These are phyloP conservation scores for Gambusia holbrooki DNA, from an alignment of 2,113 vertebrate genomes.

Conservation along the genomic window DNA sequence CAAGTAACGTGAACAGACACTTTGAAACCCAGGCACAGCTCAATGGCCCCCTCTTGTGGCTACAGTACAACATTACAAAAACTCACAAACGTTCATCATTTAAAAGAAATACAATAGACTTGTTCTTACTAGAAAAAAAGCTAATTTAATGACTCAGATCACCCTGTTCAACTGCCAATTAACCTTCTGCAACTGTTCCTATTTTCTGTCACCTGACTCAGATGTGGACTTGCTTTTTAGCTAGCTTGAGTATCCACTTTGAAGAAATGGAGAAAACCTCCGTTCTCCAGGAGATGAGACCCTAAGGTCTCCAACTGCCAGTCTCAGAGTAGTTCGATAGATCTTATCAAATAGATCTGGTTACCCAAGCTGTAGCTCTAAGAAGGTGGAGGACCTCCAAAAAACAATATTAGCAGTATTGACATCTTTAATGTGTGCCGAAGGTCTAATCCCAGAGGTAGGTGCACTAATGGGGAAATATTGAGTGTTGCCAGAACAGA, in stretches of 20 bases:
- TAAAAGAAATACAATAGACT: neutral
- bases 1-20: no score
- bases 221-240: slow-evolving; percentile 2
- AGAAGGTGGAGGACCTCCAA: slow-evolving; percentile 71
- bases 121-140: neutral
- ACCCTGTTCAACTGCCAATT: neutral
- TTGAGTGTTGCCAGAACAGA: slow-evolving; percentile 79
- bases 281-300: slow-evolving; percentile 39
- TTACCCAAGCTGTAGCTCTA: slow-evolving; percentile 67
- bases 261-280: slow-evolving; percentile 15
- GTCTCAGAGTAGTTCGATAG: slow-evolving; percentile 59
- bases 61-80: slow-evolving; percentile 15
- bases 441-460: slow-evolving; percentile 78
- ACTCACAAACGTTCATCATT: neutral
- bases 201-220: neutral
- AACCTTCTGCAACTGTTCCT: neutral
- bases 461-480: slow-evolving; percentile 80
- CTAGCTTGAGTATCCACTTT: neutral
- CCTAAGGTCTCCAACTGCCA: slow-evolving; percentile 48
- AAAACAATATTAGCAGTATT: slow-evolving; percentile 80
- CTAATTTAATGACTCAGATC: neutral
- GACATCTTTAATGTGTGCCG: slow-evolving; percentile 80
- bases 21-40: slow-evolving; percentile 30
- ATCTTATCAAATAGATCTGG: slow-evolving; percentile 71
- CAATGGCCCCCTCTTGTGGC: slow-evolving; percentile 72